Conservation (phyloP, 2,113 vertebrate species). For the Pitta sordida region DNA sequence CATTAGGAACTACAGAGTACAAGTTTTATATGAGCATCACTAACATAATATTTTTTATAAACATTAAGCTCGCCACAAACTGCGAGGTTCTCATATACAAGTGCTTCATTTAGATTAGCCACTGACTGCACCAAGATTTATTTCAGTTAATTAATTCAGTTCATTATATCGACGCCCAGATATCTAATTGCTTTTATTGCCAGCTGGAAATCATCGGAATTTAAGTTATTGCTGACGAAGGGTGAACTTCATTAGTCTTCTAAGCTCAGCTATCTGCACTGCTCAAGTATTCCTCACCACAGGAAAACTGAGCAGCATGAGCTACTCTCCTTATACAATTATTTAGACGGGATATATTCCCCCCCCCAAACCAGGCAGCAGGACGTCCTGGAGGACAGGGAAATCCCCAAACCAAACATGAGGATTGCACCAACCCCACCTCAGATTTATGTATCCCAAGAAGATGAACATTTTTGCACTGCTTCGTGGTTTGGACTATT, state of each 20-base stretch:
- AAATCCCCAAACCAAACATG: background rate
- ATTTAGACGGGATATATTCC: background rate
- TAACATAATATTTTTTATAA: background rate
- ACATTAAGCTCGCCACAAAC: background rate
- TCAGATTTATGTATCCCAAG: background rate
- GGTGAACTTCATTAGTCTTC: conserved; percentile 4
- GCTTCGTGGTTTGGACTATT: background rate
- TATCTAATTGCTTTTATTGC: conserved; percentile 16
- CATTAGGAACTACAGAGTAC: background rate
- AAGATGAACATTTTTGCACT: background rate
- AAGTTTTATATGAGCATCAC: background rate
- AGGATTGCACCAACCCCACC: background rate
- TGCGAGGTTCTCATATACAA: background rate
- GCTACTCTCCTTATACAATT: background rate
- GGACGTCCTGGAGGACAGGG: background rate
- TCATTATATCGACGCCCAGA: background rate
- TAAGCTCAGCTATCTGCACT: background rate
- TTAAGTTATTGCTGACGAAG: background rate
- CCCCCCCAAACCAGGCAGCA: background rate
- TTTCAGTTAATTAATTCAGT: conserved; percentile 20
- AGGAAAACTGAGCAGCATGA: background rate
- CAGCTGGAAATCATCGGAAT: background rate
- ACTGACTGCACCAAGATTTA: background rate
- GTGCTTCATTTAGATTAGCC: background rate
- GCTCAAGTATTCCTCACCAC: background rate